phyloP scores from a whole-genome alignment of 2,888 invertebrate species.

The Agrochola circellaris region DNA sequence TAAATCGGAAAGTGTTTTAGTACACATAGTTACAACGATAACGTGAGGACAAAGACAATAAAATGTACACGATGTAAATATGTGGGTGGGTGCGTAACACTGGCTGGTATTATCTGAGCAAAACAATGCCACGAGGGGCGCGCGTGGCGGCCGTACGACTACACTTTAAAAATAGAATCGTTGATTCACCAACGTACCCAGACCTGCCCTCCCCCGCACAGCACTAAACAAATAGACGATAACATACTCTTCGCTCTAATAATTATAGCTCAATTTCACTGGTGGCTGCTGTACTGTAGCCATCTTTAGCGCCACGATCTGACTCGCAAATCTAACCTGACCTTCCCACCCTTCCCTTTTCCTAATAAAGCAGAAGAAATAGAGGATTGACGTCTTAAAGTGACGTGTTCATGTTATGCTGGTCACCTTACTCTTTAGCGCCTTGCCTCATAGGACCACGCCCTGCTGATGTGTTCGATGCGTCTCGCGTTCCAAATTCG shows the following conservation, averaged over 20 bases:
- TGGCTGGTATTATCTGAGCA: conserved; percentile 77
- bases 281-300: conserved; percentile 28
- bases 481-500: conserved; percentile 74
- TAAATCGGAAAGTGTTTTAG: conserved; percentile 69
- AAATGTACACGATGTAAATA: conserved; percentile 83
- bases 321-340: conserved; percentile 68
- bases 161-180: conserved; percentile 83
- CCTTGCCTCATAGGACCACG: conserved; percentile 80
- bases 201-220: conserved; percentile 68
- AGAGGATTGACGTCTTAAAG: not conserved
- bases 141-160: conserved; percentile 83
- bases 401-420: conserved; percentile 46
- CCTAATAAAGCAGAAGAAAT: conserved; percentile 12
- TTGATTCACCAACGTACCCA: conserved; percentile 72
- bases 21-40: conserved; percentile 80
- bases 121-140: conserved; percentile 86
- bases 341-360: conserved; percentile 49
- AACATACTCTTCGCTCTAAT: conserved; percentile 15
- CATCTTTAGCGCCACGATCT: conserved; percentile 19
- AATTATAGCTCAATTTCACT: conserved; percentile 48
- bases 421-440: conserved; percentile 63
- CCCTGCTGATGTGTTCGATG: conserved; percentile 77
- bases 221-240: conserved; percentile 37
- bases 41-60: conserved; percentile 71
- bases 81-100: conserved; percentile 73